These are phyloP conservation scores for Pipra filicauda DNA, from an alignment of 2,113 vertebrate species.

Conservation along the genomic window DNA sequence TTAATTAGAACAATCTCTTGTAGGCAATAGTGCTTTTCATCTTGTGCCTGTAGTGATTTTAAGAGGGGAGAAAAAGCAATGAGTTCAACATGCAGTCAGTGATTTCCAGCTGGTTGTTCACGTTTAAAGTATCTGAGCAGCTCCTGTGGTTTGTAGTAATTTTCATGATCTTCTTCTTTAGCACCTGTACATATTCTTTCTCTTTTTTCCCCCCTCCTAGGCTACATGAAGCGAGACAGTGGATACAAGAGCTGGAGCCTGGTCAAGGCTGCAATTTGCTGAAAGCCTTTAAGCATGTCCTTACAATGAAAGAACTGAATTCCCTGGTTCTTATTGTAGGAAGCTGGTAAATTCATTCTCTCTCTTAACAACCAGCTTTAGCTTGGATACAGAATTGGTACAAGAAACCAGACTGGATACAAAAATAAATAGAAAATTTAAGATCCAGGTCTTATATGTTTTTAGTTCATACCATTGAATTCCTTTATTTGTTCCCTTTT, in stretches of 20 bases:
- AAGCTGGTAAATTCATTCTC: constrained; percentile 70
- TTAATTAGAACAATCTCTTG: not conserved
- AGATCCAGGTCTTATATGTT: not conserved
- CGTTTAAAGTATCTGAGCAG: not conserved
- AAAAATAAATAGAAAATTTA: not conserved
- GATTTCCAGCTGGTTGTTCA: not conserved
- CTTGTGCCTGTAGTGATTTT: not conserved
- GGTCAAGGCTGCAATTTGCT: constrained; percentile 73
- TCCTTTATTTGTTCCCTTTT: not conserved
- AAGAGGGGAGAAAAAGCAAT: not conserved
- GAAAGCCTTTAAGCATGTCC: constrained; percentile 65
- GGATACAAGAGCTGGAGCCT: constrained; percentile 69
- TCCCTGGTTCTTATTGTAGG: constrained; percentile 73
- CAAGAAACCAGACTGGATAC: not conserved
- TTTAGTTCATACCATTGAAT: not conserved
- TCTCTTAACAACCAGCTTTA: not conserved
- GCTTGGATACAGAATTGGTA: not conserved
- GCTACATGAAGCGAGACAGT: constrained; percentile 73
- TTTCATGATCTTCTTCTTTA: not conserved
- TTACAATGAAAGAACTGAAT: constrained; percentile 67
- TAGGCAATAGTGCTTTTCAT: not conserved
- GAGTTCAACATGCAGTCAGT: not conserved
- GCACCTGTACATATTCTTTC: not conserved
- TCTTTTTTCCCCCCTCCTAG: constrained; percentile 32
- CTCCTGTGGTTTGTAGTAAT: not conserved